Base-by-base conservation (phyloP, 2,797 vertebrate species). In the Acanthurus leucopareius region DNA sequence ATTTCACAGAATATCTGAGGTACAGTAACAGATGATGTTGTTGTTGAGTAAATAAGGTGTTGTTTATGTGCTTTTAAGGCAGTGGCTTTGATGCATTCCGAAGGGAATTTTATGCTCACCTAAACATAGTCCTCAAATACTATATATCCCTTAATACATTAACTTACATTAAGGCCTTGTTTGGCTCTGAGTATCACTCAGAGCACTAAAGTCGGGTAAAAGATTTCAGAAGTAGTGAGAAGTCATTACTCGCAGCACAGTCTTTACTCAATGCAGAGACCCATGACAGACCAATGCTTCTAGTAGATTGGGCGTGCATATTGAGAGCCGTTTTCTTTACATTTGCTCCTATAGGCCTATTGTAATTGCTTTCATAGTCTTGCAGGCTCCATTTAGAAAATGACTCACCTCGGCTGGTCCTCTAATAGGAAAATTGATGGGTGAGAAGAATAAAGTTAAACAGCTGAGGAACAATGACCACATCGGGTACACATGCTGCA, bases 301-400 rank as follows among this genome's bases (percentile, higher is more conserved):
- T 67, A 75, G 79, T 61, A 77, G 86, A 87, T 79, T 87, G 80
- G 80, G 54, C 56, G 17, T 85, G 80, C 88, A 88, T 87, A 88
- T 77, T 84, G 80, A 85, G 69, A 25, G 57, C 4, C 7, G 28
- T 64, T 86, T 85, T 77, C 65, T 79, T 70, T 69, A 56, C 20
- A 10, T 69, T 76, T 2, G 2, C 67, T 80, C 59, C 87, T 75
- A 82, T 75, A 82, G 80, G 78, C 77, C 75, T 77, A 51, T 73
- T 89, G 77, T 69, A 89, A 88, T 86, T 81, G 75, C 83, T 89
- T 88, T 89, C 68, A 83, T 70, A 68, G 69, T 86, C 61, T 84
- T 76, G 67, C 77, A 88, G 83, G 80, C 74, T 83, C 84, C 79
- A 87, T 93, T 92, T 85, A 79, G 78, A 86, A 72, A 89, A 87